Base-by-base conservation (phyloP, 92 coral and sea anemone species). In the Desmophyllum pertusum region DNA sequence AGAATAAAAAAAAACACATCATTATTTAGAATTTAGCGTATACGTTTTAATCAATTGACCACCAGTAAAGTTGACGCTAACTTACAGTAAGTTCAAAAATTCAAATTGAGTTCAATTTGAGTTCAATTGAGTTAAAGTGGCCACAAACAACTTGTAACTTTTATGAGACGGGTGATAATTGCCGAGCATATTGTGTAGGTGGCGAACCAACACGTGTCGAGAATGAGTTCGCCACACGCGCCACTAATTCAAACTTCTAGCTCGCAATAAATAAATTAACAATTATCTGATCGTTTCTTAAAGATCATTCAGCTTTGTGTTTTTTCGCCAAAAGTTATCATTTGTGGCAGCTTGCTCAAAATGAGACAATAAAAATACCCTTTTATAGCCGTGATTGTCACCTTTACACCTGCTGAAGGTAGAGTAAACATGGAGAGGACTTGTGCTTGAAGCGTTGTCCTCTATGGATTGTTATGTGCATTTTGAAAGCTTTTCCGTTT, bases 201-300 rank as follows among this genome's bases (percentile, higher is more conserved):
- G 84, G 19, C 64, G 76, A 80, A 52, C 65, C 40, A 69, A 67
- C 84, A 80, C 84, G 76, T 80, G 84, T 48, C 53, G 15, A 40
- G 23, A 17, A 5, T 69, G 33, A 66, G 10, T 36, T 23, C 43
- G 41, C n/a, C n/a, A n/a, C 75, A 39, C 84, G 76, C 76, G 64
- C 65, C 36, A 67, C 10, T 37, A 38, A 68, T 67, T 30, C 23
- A 67, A 69, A 48, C 30, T 80, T 35, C 21, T 30, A 3, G 45
- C 76, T 80, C n/a, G 65, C 45, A 51, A 66, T 38, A 68, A 67
- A 46, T 67, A 80, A 80, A 80, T 50, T 35, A 80, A 68, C 64
- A 69, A 69, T 67, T 65, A 67, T 80, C 33, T 79, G 46, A 21
- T 6, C 73, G 11, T 67, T 67, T 67, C 73, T 45, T 79, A 29